These are phyloP conservation scores for Salvelinus alpinus DNA, from an alignment of 2,113 vertebrate species.

Conservation along the genomic window DNA sequence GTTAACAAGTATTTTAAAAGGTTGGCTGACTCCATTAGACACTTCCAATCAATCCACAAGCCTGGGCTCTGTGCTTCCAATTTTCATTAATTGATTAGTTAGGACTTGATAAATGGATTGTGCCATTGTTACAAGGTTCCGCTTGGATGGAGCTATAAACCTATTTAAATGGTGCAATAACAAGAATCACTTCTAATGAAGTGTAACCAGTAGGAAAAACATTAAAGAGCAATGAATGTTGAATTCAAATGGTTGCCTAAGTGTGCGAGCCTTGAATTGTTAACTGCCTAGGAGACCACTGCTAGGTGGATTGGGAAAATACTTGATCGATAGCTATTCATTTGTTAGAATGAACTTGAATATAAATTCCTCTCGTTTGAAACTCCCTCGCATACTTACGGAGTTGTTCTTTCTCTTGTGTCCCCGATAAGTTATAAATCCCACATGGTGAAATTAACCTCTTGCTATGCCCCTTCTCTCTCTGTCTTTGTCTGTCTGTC, in stretches of 20 bases:
- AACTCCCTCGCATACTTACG: not conserved
- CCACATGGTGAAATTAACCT: not conserved
- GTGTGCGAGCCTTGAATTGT: not conserved
- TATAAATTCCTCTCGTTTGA: not conserved
- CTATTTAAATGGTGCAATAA: too few relatives aligned
- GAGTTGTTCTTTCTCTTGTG: not conserved
- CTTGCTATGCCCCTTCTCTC: not conserved
- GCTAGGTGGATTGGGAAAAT: not conserved
- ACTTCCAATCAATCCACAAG: conserved; percentile 75
- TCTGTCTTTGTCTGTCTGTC: not conserved
- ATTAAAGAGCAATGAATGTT: too few relatives aligned
- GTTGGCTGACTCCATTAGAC: conserved; percentile 70
- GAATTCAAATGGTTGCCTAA: not conserved
- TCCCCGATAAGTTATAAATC: not conserved
- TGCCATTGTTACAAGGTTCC: too few relatives aligned
- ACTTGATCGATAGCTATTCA: not conserved
- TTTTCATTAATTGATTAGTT: conserved; percentile 87
- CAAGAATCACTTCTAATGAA: too few relatives aligned
- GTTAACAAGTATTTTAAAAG: conserved; percentile 74
- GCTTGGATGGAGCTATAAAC: too few relatives aligned
- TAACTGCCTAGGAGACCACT: conserved; percentile 13
- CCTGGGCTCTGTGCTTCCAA: conserved; percentile 79
- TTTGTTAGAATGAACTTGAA: conserved; percentile 3
- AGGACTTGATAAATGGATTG: conserved; percentile 79
- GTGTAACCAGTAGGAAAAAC: too few relatives aligned